phyloP scores from a whole-genome alignment of 2,113 vertebrate species.

The Phyllostomus discolor region DNA sequence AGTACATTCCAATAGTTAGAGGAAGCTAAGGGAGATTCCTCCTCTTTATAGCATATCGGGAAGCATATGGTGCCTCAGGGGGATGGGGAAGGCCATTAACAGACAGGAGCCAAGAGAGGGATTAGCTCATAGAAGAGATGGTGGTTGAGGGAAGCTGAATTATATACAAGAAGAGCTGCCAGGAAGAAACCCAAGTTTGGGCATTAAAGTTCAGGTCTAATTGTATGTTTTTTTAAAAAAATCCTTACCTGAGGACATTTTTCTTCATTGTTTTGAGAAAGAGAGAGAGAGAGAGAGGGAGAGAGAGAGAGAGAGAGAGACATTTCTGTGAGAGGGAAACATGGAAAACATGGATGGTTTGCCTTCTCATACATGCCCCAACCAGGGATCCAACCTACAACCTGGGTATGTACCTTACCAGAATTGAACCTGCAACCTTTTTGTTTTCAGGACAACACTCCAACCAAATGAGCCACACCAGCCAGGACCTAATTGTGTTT shows the following conservation, averaged over 20 bases:
- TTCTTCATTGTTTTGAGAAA: too few relatives aligned
- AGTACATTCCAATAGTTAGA: conserved; percentile 47
- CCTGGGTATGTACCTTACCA: too few relatives aligned
- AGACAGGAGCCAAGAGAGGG: background rate
- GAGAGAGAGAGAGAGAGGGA: too few relatives aligned
- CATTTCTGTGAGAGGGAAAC: too few relatives aligned
- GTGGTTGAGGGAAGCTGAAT: background rate
- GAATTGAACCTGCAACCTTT: too few relatives aligned
- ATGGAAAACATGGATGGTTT: too few relatives aligned
- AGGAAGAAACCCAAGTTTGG: background rate
- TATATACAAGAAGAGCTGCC: background rate
- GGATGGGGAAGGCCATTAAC: background rate
- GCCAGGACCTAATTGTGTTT: background rate
- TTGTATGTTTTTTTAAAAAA: background rate
- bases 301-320: too few relatives aligned
- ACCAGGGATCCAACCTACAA: too few relatives aligned
- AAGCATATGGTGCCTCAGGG: conserved; percentile 30
- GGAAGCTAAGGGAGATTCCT: background rate
- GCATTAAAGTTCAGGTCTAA: background rate
- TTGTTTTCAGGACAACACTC: too few relatives aligned
- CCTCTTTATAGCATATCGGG: conserved; percentile 19
- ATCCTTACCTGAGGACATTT: too few relatives aligned
- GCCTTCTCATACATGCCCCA: too few relatives aligned
- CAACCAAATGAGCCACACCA: too few relatives aligned
- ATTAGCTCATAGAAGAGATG: conserved; percentile 10